phyloP scores from a whole-genome alignment of 2,888 invertebrate species.

The Agrotis exclamationis region DNA sequence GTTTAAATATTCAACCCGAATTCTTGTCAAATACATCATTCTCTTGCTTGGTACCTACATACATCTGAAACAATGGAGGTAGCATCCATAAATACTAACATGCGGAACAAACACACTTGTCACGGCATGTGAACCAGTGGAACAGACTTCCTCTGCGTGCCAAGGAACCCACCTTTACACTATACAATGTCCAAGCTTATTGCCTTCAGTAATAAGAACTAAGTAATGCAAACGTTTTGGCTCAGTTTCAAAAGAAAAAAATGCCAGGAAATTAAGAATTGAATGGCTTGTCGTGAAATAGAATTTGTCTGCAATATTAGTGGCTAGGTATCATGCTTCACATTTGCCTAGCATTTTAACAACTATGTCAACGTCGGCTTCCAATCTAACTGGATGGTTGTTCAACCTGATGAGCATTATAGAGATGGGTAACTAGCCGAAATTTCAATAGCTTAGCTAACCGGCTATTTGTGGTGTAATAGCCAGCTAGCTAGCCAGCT shows the following conservation, averaged over 20 bases:
- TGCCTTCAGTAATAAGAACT: slow-evolving; percentile 59
- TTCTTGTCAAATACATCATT: too few relatives aligned
- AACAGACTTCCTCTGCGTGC: slow-evolving; percentile 49
- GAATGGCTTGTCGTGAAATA: neutral
- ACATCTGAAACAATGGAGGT: slow-evolving; percentile 49
- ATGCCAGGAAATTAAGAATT: neutral
- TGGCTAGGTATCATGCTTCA: neutral
- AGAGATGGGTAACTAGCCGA: too few relatives aligned
- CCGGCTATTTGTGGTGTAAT: too few relatives aligned
- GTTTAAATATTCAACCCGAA: too few relatives aligned
- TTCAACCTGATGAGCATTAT: too few relatives aligned
- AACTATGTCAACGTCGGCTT: neutral
- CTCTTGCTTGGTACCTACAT: slow-evolving; percentile 21
- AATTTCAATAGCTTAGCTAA: too few relatives aligned
- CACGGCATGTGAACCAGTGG: slow-evolving; percentile 50
- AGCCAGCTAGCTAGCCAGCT: too few relatives aligned
- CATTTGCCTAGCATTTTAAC: neutral
- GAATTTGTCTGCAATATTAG: neutral
- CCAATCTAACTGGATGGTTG: neutral
- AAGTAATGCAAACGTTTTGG: slow-evolving; percentile 52
- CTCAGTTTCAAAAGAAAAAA: slow-evolving; percentile 55
- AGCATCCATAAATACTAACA: slow-evolving; percentile 63
- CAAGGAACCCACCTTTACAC: slow-evolving; percentile 60
- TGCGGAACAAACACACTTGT: slow-evolving; percentile 67
- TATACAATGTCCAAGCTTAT: slow-evolving; percentile 60